These are phyloP conservation scores for Chymomyza amoena DNA, from an alignment of 2,888 invertebrate species.

Conservation along the genomic window DNA sequence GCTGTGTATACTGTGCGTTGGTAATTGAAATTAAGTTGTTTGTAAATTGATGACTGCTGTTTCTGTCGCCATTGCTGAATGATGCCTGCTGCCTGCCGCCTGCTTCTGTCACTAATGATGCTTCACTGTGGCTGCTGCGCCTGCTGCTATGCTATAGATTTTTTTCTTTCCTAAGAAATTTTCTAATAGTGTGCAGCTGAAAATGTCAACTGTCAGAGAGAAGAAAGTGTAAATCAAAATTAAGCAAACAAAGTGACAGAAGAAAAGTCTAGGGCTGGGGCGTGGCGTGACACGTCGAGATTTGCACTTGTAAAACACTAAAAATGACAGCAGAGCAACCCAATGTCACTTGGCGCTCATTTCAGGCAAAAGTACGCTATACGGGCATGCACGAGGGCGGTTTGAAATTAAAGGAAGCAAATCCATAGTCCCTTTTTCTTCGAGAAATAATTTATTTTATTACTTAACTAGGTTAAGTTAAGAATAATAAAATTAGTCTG, in stretches of 20 bases:
- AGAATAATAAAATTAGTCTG: no score
- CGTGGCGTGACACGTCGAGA: conserved; percentile 45
- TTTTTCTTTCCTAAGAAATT: not conserved
- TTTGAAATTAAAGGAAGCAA: no score
- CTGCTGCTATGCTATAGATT: conserved; percentile 1
- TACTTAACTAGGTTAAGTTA: no score
- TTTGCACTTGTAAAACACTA: conserved; percentile 67
- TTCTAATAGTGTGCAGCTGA: conserved; percentile 47
- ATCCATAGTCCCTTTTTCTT: no score
- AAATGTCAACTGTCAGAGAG: conserved; percentile 62
- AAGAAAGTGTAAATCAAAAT: conserved; percentile 55
- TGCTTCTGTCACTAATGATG: conserved; percentile 10
- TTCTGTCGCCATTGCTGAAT: not conserved
- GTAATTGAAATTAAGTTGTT: conserved; percentile 58
- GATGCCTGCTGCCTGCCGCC: conserved; percentile 6
- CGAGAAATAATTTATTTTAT: no score
- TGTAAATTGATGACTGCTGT: conserved; percentile 27
- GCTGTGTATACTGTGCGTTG: conserved; percentile 16
- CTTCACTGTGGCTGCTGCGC: not conserved
- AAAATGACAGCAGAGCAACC: conserved; percentile 36
- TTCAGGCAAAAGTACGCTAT: not conserved
- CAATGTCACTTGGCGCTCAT: not conserved
- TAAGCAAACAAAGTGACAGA: conserved; percentile 48
- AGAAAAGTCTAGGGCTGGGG: not conserved
- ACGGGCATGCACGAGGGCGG: no score